Evolutionary conservation across 1,140 invertebrate species (phyloP).

Genomic region (Microvelia longipes): DNA sequence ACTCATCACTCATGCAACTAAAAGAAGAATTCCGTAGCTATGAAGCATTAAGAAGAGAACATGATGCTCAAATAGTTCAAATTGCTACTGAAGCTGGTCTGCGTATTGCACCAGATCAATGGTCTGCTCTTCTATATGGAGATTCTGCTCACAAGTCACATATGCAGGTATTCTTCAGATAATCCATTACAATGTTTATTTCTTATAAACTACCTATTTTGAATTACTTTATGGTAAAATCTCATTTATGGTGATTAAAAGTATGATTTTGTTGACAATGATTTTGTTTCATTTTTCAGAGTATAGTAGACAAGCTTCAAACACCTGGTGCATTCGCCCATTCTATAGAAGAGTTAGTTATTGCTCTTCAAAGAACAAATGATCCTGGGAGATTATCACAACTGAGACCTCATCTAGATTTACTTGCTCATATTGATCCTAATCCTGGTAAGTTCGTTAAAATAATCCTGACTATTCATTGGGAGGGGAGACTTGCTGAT

Average conservation of each 20-base stretch:
- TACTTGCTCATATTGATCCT: slow-evolving; percentile 73
- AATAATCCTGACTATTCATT: slow-evolving; percentile 5
- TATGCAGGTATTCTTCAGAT: slow-evolving; percentile 78
- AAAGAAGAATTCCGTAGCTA: slow-evolving; percentile 96
- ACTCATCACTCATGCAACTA: slow-evolving; percentile 95
- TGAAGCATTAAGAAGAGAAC: slow-evolving; percentile 80
- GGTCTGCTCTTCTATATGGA: slow-evolving; percentile 91
- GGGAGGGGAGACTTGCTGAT: too few species aligned
- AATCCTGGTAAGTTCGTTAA: slow-evolving; percentile 42
- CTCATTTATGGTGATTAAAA: too few species aligned
- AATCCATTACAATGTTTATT: too few species aligned
- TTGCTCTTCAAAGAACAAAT: slow-evolving; percentile 76
- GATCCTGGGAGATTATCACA: slow-evolving; percentile 72
- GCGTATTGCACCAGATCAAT: slow-evolving; percentile 93
- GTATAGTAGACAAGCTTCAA: slow-evolving; percentile 84
- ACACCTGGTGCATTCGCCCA: slow-evolving; percentile 81
- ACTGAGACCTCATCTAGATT: slow-evolving; percentile 61
- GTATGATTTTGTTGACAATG: too few species aligned
- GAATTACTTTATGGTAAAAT: too few species aligned
- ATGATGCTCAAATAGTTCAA: slow-evolving; percentile 95
- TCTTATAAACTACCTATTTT: too few species aligned
- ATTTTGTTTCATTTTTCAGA: too few species aligned
- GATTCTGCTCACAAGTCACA: slow-evolving; percentile 90
- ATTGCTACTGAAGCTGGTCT: slow-evolving; percentile 95
- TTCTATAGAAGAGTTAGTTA: slow-evolving; percentile 79